Conservation (phyloP, 2,888 invertebrate genomes). For the Cinara cedri region DNA sequence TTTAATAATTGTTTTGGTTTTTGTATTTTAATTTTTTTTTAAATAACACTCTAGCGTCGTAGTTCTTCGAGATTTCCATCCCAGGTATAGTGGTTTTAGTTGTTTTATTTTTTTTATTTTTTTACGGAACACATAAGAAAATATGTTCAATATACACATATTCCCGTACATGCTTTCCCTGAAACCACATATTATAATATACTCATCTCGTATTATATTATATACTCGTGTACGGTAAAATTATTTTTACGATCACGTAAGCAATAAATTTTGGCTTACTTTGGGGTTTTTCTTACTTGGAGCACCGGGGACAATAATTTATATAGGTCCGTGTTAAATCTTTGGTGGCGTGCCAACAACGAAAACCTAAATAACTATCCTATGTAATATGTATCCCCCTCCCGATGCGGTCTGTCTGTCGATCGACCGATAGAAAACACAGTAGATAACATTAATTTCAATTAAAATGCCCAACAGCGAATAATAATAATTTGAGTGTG, state of each 20-base stretch:
- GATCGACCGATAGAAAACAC: background rate
- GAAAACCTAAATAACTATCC: constrained; percentile 9
- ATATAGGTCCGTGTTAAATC: constrained; percentile 5
- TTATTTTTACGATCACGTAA: constrained; percentile 38
- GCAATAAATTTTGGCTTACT: constrained; percentile 38
- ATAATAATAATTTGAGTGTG: too few species aligned
- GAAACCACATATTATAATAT: background rate
- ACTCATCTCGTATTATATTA: too few species aligned
- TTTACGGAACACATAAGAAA: background rate
- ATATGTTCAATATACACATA: background rate
- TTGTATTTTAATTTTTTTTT: too few species aligned
- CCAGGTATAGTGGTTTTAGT: too few species aligned
- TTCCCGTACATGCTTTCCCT: background rate
- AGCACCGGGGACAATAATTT: constrained; percentile 16
- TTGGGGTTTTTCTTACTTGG: constrained; percentile 21
- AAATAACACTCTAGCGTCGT: background rate
- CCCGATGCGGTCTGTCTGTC: too few species aligned
- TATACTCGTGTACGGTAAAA: background rate
- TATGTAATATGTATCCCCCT: too few species aligned
- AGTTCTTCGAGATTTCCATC: too few species aligned
- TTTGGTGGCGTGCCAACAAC: constrained; percentile 22
- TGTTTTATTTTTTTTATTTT: too few species aligned
- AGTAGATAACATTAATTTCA: constrained; percentile 1
- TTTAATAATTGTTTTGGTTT: too few species aligned
- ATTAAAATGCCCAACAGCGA: constrained; percentile 4